Evolutionary conservation across 1,140 invertebrate species (phyloP), one percentile per base, ranked within the genome.

Genomic region (Heliothis virescens): DNA sequence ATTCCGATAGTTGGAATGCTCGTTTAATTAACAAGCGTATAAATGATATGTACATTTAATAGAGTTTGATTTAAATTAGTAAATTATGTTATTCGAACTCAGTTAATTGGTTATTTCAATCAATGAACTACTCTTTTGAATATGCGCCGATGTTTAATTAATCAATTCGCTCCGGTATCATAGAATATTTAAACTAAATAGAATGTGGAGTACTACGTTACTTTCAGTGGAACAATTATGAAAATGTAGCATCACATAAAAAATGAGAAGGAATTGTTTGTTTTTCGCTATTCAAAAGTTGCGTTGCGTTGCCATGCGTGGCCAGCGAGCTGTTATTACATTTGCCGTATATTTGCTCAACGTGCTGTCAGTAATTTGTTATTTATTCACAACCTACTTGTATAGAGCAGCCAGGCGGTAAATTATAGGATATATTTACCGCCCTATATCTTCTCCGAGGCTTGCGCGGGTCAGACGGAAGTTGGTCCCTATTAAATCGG

Each of bases 391-490:
- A 53, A 48, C 21, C 11, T 21, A 52, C 48, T 52, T 15, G 16
- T 52, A 52, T 52, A 52, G 48, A 18, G 48, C 26, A 12, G 13
- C 10, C 47, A 69, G 52, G 47, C 52, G 48, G 65, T 21, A 69
- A 69, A 69, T 69, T 69, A 69, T 52, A 69, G 18, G 60, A 59
- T 59, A 41, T 63, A 63, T 26, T n/a, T n/a, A 34, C 16, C 65
- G 29, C 48, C n/a, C 65, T 52, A 29, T 71, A 71, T 26, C 48
- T n/a, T 71, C 16, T 16, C 63, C 4, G 7, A 60, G 34, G 5
- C 18, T 57, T 10, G 55, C 18, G 18, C 11, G n/a, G 63, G 63
- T 67, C 63, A 48, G 29, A 48, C 41, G 41, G 63, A 48, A 67
- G 11, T 16, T 16, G 18, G 18, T 65, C 63, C 41, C 63, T 67